Conservation (phyloP, 64 coral and sea anemone genomes). For the Montipora sp. region DNA sequence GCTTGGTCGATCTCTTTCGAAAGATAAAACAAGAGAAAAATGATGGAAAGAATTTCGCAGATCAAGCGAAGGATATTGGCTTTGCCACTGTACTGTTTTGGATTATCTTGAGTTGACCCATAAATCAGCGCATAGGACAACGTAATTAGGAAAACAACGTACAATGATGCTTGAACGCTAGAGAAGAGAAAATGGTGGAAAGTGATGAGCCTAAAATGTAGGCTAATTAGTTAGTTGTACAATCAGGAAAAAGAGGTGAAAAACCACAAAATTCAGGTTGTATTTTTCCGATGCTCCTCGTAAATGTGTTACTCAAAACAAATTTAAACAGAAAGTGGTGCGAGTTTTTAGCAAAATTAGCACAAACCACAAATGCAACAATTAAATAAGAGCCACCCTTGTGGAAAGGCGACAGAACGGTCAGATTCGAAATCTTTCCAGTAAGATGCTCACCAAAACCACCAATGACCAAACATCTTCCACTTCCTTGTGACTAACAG, state of each 20-base stretch:
- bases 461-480: slow-evolving; percentile 9
- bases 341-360: too few relatives aligned
- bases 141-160: slow-evolving; percentile 39
- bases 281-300: too few relatives aligned
- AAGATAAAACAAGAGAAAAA: slow-evolving; percentile 67
- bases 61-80: slow-evolving; percentile 44
- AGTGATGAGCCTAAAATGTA: too few relatives aligned
- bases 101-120: slow-evolving; percentile 47
- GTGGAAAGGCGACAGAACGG: too few relatives aligned
- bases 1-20: slow-evolving; percentile 46
- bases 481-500: not conserved
- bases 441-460: slow-evolving; percentile 56
- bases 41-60: slow-evolving; percentile 54
- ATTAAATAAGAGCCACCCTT: too few relatives aligned
- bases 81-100: slow-evolving; percentile 51
- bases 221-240: too few relatives aligned
- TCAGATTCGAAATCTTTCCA: too few relatives aligned
- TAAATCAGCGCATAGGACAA: slow-evolving; percentile 65
- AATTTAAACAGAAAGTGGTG: too few relatives aligned
- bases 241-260: too few relatives aligned
- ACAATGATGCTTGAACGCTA: slow-evolving; percentile 49
- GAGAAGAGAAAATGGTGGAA: not conserved
- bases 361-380: too few relatives aligned
- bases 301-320: too few relatives aligned
- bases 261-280: too few relatives aligned